A percentile compares a stretch with the other conserved stretches of the same genome.
Evolutionary conservation across 2,113 vertebrate genomes (phyloP).

Genomic region (Canis aureus): DNA sequence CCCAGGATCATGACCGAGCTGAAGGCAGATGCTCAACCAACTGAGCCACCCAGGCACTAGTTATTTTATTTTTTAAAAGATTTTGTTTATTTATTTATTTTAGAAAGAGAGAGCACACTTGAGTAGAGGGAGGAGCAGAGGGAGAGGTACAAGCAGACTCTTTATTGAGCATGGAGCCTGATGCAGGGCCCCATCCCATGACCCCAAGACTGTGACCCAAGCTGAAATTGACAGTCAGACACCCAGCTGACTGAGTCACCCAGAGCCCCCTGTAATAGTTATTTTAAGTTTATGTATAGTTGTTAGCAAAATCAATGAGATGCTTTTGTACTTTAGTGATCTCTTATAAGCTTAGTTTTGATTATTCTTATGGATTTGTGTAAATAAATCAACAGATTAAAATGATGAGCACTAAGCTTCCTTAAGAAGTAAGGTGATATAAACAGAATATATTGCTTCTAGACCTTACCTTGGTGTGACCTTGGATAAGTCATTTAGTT

Average conservation of each 20-base stretch:
- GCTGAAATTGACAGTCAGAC: background rate
- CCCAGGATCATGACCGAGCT: background rate
- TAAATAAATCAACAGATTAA: slow-evolving; percentile 14
- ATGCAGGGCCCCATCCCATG: background rate
- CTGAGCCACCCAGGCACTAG: background rate
- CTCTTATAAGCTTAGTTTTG: slow-evolving; percentile 19
- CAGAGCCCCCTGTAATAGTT: background rate
- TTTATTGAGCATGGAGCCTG: background rate
- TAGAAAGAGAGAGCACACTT: background rate
- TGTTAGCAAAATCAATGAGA: slow-evolving; percentile 32
- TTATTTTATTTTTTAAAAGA: background rate
- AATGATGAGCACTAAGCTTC: background rate
- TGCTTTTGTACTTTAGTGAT: slow-evolving; percentile 36
- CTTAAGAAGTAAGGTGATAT: background rate
- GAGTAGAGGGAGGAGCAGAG: background rate
- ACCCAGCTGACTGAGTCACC: background rate
- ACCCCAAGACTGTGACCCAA: background rate
- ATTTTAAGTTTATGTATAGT: slow-evolving; percentile 45
- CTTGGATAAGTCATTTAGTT: background rate
- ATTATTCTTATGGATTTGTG: background rate
- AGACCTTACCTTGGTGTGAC: background rate
- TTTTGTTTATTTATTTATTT: background rate
- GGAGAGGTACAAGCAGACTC: background rate
- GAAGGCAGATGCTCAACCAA: background rate
- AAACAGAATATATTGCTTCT: background rate